phyloP scores from a whole-genome alignment of 1,140 invertebrate species.

The Caligus rogercresseyi region DNA sequence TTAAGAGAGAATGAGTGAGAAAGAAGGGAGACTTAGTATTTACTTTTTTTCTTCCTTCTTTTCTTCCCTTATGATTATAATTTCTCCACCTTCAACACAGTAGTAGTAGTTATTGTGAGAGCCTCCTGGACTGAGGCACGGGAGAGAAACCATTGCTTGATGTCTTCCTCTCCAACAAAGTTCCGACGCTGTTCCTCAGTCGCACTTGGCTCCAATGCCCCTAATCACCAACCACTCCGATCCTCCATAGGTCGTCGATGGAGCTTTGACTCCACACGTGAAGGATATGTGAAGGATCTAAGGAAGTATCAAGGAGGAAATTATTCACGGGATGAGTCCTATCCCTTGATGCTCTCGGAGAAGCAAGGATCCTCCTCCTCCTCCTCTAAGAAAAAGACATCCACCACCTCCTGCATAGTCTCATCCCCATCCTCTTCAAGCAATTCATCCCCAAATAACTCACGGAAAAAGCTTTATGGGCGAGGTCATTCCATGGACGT shows the following conservation, averaged over 20 bases:
- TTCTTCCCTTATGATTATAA: too few relatives aligned
- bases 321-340: conserved; percentile 1
- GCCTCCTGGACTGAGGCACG: too few relatives aligned
- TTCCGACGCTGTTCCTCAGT: not conserved
- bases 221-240: not conserved
- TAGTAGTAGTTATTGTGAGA: too few relatives aligned
- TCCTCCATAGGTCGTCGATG: not conserved
- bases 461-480: not conserved
- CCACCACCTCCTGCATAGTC: not conserved
- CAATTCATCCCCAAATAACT: not conserved
- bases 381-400: not conserved
- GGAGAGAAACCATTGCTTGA: too few relatives aligned
- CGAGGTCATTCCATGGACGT: not conserved
- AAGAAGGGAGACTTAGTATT: too few relatives aligned
- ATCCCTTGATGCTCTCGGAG: conserved; percentile 8
- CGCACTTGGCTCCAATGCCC: not conserved
- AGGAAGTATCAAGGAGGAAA: not conserved
- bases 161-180: not conserved
- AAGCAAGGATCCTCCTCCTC: too few relatives aligned
- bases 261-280: conserved; percentile 1
- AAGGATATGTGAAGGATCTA: conserved; percentile 13
- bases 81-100: too few relatives aligned
- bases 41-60: too few relatives aligned
- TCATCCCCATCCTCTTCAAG: not conserved
- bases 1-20: too few relatives aligned